Conservation (phyloP, 1,140 invertebrate genomes). For the Microvelia longipes region DNA sequence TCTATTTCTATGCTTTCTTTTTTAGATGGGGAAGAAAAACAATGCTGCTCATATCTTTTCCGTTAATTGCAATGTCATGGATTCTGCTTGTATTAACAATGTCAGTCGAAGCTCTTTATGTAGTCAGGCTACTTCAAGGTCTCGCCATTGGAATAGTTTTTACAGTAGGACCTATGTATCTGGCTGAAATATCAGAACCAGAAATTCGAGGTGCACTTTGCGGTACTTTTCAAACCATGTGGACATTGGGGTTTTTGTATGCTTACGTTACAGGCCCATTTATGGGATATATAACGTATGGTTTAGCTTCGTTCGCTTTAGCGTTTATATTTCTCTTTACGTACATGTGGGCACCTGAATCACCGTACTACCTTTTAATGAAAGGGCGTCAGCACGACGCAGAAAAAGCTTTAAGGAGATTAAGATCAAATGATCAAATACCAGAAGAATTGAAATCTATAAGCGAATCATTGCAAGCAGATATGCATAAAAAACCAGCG, state of each 20-base stretch:
- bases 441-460: conserved; percentile 16
- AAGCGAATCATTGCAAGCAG: conserved; percentile 12
- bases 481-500: conserved; percentile 6
- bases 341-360: conserved; percentile 48
- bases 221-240: conserved; percentile 21
- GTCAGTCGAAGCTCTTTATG: conserved; percentile 36
- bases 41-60: conserved; percentile 52
- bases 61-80: conserved; percentile 50
- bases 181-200: conserved; percentile 53
- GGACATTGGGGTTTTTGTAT: conserved; percentile 58
- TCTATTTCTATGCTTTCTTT: no score
- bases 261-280: conserved; percentile 59
- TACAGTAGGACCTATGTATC: conserved; percentile 64
- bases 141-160: conserved; percentile 55
- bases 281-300: conserved; percentile 46
- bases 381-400: conserved; percentile 10
- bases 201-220: conserved; percentile 18
- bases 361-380: conserved; percentile 18
- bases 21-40: conserved; percentile 16
- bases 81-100: conserved; percentile 37
- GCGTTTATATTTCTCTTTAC: conserved; percentile 42
- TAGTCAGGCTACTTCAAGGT: conserved; percentile 34
- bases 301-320: conserved; percentile 42
- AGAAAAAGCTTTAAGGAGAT: conserved; percentile 14
- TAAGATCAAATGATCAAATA: conserved; percentile 14